A percentile compares a stretch with the other conserved stretches of the same genome.
Conservation (phyloP, 92 coral and sea anemone genomes). For the Metridium senile region DNA sequence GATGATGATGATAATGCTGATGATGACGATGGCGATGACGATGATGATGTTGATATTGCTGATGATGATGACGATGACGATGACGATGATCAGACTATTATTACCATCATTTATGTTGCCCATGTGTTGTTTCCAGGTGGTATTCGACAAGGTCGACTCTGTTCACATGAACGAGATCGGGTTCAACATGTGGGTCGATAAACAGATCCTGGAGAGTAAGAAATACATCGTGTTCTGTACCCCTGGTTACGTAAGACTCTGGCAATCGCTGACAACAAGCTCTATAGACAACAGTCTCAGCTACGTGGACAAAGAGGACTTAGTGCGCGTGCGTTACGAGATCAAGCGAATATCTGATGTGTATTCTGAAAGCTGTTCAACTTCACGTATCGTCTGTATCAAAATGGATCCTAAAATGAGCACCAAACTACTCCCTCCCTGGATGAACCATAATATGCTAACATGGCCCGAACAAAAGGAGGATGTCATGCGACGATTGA, state of each 20-base stretch:
- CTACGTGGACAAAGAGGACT: conserved; percentile 17
- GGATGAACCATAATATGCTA: conserved; percentile 51
- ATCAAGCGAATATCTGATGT: conserved; percentile 31
- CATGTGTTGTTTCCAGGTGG: no score
- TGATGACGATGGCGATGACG: no score
- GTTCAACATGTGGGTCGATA: conserved; percentile 34
- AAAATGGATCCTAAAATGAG: conserved; percentile 29
- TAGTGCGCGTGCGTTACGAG: conserved; percentile 43
- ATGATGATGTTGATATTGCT: no score
- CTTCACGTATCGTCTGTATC: conserved; percentile 30
- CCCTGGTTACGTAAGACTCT: conserved; percentile 38
- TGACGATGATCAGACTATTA: not conserved
- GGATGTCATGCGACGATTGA: conserved; percentile 30
- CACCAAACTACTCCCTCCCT: conserved; percentile 26
- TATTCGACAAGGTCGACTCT: conserved; percentile 27
- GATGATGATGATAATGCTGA: no score
- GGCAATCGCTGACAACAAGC: conserved; percentile 25
- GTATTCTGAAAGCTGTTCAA: conserved; percentile 33
- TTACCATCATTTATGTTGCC: no score
- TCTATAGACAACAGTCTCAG: not conserved
- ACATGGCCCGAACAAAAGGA: conserved; percentile 36
- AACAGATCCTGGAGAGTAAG: conserved; percentile 25
- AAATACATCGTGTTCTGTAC: conserved; percentile 40
- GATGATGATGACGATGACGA: no score
- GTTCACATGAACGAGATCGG: conserved; percentile 27